Conservation (phyloP, 2,113 vertebrate species). For the Australoheros scitulus region DNA sequence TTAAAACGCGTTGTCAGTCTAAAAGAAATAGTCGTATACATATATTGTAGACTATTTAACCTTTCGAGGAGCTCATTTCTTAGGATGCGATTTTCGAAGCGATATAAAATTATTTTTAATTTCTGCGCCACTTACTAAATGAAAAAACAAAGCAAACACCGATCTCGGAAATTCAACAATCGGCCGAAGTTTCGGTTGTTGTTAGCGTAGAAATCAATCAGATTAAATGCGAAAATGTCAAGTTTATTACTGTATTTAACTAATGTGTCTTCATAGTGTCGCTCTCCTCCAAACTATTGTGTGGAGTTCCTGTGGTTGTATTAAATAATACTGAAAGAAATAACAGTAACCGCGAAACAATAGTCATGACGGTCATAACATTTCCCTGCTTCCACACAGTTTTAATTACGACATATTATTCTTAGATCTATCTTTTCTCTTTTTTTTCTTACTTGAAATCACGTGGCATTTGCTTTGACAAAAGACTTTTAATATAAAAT, state of each 20-base stretch:
- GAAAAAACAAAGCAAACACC: background rate
- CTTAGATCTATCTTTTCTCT: background rate
- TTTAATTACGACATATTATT: slow-evolving; percentile 11
- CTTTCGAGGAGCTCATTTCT: background rate
- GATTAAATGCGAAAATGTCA: background rate
- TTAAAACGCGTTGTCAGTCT: background rate
- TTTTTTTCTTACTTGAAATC: background rate
- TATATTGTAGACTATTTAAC: background rate
- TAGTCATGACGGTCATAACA: slow-evolving; percentile 18
- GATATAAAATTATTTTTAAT: background rate
- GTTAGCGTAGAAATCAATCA: background rate
- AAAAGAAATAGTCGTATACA: background rate
- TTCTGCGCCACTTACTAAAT: background rate
- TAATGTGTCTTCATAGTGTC: background rate
- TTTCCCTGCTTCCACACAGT: background rate
- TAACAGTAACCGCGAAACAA: slow-evolving; percentile 32
- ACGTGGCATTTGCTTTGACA: slow-evolving; percentile 6
- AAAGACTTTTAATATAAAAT: slow-evolving; percentile 1
- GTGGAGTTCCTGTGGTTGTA: slow-evolving; percentile 5
- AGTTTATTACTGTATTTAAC: background rate
- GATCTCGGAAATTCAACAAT: background rate
- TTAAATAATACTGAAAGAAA: slow-evolving; percentile 8
- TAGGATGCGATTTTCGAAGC: background rate
- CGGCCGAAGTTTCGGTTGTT: background rate
- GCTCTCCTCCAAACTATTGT: background rate